phyloP scores from a whole-genome alignment of 2,888 invertebrate species.

The Cephus runcator region DNA sequence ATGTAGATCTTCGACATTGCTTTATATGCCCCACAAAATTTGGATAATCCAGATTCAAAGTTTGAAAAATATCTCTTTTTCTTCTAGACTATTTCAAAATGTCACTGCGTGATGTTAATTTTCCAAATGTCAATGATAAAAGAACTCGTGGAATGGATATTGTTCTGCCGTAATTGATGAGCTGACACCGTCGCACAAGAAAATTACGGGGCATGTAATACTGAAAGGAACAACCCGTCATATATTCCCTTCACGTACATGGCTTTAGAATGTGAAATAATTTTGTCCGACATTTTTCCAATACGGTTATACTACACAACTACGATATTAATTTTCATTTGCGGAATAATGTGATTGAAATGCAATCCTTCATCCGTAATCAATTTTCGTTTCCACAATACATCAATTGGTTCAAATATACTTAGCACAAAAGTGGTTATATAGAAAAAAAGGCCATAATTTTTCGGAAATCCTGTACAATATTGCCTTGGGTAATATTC shows the following conservation, averaged over 20 bases:
- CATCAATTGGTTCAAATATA: constrained; percentile 23
- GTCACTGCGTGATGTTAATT: neutral
- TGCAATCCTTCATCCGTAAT: constrained; percentile 23
- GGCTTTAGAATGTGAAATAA: constrained; percentile 25
- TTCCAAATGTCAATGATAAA: constrained; percentile 1
- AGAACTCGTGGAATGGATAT: neutral
- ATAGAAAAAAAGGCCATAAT: constrained; percentile 12
- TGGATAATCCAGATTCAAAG: too few relatives aligned
- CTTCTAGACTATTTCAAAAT: neutral
- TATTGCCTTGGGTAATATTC: too few relatives aligned
- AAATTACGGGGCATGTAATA: constrained; percentile 1
- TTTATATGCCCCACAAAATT: too few relatives aligned
- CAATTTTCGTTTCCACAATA: constrained; percentile 24
- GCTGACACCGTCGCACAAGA: neutral
- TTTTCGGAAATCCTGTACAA: neutral
- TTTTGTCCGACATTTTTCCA: constrained; percentile 23
- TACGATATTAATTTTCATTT: constrained; percentile 25
- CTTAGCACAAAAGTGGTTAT: constrained; percentile 27
- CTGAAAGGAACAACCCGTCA: constrained; percentile 14
- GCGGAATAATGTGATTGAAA: constrained; percentile 23
- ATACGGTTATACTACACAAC: constrained; percentile 13
- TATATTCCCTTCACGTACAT: constrained; percentile 24
- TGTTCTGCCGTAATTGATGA: neutral
- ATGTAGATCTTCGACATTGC: too few relatives aligned
- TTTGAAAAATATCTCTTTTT: neutral